phyloP scores from a whole-genome alignment of 2,797 vertebrate genomes.

The Chromis chromis region DNA sequence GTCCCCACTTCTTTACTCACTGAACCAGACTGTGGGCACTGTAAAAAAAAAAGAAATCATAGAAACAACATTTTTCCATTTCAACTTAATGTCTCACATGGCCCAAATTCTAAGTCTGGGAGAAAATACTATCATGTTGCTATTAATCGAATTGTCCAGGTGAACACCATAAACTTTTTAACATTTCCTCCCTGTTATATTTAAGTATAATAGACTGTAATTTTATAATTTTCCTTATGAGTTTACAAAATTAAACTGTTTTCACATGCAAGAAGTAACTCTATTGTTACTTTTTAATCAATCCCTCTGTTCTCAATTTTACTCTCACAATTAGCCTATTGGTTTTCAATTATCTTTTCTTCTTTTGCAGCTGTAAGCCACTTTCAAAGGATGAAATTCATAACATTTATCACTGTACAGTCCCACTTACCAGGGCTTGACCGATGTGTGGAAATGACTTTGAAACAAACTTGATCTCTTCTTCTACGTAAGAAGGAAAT shows the following conservation, averaged over 20 bases:
- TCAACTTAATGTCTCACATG: background rate
- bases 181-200: no score
- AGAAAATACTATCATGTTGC: no score
- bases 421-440: slow-evolving; percentile 82
- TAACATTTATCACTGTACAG: background rate
- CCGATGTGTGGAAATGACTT: slow-evolving; percentile 81
- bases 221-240: no score
- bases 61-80: slow-evolving; percentile 20
- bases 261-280: no score
- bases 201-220: no score
- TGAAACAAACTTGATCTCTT: slow-evolving; percentile 89
- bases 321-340: no score
- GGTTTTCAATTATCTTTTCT: background rate
- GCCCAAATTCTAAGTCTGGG: no score
- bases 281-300: no score
- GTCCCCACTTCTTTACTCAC: slow-evolving; percentile 90
- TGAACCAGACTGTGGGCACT: slow-evolving; percentile 89
- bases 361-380: background rate
- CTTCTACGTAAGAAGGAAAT: slow-evolving; percentile 81
- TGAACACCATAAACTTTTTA: background rate
- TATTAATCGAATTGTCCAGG: background rate
- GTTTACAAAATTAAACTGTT: no score
- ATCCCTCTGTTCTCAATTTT: no score
- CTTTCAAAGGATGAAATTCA: background rate
- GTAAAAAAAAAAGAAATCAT: slow-evolving; percentile 62